A percentile compares a stretch with the other conserved stretches of the same genome.
These are phyloP conservation scores for Thyatira batis DNA, from an alignment of 2,888 invertebrate genomes.

Conservation along the genomic window DNA sequence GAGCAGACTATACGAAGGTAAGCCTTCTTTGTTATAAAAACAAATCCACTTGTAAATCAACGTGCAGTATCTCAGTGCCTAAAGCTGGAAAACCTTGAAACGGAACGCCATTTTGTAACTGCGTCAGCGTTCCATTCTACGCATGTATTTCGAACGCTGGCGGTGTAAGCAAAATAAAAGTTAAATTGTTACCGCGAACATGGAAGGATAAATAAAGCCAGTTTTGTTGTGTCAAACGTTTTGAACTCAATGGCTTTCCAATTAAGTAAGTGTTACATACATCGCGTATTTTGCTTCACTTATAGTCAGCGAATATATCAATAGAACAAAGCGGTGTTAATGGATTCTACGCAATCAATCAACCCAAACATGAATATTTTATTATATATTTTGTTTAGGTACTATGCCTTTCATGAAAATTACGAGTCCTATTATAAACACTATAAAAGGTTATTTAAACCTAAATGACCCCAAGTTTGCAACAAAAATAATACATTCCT, in stretches of 20 bases:
- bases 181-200: slow-evolving; percentile 1
- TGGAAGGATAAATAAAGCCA: background rate
- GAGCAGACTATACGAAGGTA: background rate
- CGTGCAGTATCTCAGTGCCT: slow-evolving; percentile 3
- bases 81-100: slow-evolving; percentile 6
- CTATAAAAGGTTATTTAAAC: no score
- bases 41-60: background rate
- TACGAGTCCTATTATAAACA: no score
- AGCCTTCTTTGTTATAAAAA: background rate
- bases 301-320: background rate
- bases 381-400: no score
- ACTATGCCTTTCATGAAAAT: no score
- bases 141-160: slow-evolving; percentile 17
- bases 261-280: slow-evolving; percentile 1
- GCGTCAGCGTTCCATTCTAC: slow-evolving; percentile 19
- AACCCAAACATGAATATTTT: background rate
- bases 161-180: slow-evolving; percentile 2
- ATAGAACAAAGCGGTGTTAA: background rate
- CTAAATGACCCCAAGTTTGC: no score
- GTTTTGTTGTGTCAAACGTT: background rate
- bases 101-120: slow-evolving; percentile 4
- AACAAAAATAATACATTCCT: no score
- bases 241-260: slow-evolving; percentile 1
- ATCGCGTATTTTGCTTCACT: background rate
- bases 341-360: background rate